A percentile compares a stretch with the other conserved stretches of the same genome.
These are phyloP conservation scores for Horisme vitalbata DNA, from an alignment of 2,888 invertebrate species.

Conservation along the genomic window DNA sequence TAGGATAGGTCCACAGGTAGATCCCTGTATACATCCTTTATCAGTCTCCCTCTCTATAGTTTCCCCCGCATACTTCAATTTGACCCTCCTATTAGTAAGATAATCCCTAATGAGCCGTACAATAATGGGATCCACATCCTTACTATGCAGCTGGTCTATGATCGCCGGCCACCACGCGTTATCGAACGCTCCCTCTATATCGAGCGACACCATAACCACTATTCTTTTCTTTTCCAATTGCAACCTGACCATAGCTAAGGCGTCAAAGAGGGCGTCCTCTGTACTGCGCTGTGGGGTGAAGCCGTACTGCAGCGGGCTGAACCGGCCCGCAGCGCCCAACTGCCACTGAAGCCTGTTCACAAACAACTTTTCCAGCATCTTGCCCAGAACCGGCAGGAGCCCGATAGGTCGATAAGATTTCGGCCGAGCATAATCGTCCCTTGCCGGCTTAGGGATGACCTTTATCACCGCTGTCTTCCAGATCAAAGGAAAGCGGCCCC, in stretches of 20 bases:
- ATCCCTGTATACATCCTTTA: constrained; percentile 6
- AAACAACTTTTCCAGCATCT: constrained; percentile 20
- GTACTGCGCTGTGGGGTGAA: constrained; percentile 25
- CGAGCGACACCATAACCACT: constrained; percentile 4
- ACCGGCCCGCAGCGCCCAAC: background rate
- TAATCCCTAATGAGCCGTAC: background rate
- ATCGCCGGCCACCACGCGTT: constrained; percentile 16
- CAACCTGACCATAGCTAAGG: background rate
- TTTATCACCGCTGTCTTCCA: constrained; percentile 21
- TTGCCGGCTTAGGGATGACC: constrained; percentile 14
- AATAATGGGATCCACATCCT: too few species aligned
- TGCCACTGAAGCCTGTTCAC: constrained; percentile 19
- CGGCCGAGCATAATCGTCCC: background rate
- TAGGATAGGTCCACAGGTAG: constrained; percentile 1
- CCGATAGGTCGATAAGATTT: constrained; percentile 8
- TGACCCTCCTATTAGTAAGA: background rate
- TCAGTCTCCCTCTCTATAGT: background rate
- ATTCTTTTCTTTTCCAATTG: constrained; percentile 4
- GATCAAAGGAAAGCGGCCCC: constrained; percentile 8
- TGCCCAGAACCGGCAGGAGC: constrained; percentile 5
- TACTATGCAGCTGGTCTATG: too few species aligned
- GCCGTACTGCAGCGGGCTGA: constrained; percentile 21
- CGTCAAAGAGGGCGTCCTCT: constrained; percentile 26
- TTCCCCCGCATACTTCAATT: background rate
- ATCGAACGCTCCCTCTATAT: constrained; percentile 22